phyloP scores from a whole-genome alignment of 53 echinoderm and acorn worm genomes.

The Antedon mediterranea region DNA sequence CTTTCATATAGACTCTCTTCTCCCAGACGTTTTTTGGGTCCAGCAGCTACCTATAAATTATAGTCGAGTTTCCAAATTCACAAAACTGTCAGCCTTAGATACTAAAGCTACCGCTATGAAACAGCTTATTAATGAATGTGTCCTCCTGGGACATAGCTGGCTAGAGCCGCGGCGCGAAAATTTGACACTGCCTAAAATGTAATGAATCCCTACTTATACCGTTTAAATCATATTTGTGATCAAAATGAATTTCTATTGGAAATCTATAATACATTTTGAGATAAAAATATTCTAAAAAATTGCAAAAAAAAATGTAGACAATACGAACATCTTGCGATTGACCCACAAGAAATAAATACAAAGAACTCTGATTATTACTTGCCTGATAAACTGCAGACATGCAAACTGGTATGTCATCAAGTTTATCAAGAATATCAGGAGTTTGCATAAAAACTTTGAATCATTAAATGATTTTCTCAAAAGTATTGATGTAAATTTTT shows the following conservation, averaged over 20 bases:
- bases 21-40: no score
- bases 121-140: no score
- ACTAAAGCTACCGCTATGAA: no score
- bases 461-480: not conserved
- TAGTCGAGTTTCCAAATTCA: no score
- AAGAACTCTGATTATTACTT: not conserved
- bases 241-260: not conserved
- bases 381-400: not conserved
- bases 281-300: not conserved
- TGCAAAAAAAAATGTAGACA: not conserved
- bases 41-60: no score
- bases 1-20: no score
- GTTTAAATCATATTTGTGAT: not conserved
- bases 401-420: not conserved
- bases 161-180: no score
- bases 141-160: no score
- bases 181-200: not conserved
- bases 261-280: not conserved
- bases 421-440: not conserved
- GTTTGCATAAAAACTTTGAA: not conserved
- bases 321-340: not conserved
- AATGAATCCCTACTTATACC: not conserved
- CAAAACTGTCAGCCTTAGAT: no score
- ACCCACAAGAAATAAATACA: not conserved
- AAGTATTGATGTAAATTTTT: not conserved